Conservation (phyloP, 2,797 vertebrate species). For the Cheirogaleus major region DNA sequence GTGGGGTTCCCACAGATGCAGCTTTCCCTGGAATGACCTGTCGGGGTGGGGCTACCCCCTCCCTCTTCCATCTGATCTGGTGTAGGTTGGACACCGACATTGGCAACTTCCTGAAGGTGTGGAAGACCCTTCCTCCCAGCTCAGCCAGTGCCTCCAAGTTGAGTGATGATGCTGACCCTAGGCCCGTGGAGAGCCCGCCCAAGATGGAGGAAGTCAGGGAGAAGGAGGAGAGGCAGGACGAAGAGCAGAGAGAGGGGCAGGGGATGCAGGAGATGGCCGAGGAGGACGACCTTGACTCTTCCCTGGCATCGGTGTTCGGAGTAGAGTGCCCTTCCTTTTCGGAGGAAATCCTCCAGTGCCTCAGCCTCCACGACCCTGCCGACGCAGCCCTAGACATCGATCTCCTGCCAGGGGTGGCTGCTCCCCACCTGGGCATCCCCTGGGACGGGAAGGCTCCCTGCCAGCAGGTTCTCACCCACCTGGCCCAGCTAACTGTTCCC, state of each 20-base stretch:
- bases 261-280: not conserved
- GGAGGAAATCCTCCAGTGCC: conserved; percentile 73
- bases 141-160: conserved; percentile 14
- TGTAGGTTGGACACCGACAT: conserved; percentile 74
- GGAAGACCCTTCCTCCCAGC: conserved; percentile 74
- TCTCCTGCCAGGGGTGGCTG: conserved; percentile 56
- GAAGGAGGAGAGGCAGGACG: not conserved
- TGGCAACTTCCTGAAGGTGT: conserved; percentile 76
- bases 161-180: not conserved
- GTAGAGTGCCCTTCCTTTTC: conserved; percentile 66
- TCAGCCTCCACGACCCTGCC: conserved; percentile 61
- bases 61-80: not conserved
- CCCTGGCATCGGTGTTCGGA: not conserved
- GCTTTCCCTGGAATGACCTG: not conserved
- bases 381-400: conserved; percentile 61
- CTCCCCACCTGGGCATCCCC: conserved; percentile 61
- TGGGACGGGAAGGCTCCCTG: conserved; percentile 73
- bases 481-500: conserved; percentile 71
- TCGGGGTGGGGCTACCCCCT: not conserved
- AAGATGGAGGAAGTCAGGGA: conserved; percentile 18
- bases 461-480: conserved; percentile 70
- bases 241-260: not conserved
- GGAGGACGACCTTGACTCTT: not conserved
- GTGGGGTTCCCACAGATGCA: not conserved
- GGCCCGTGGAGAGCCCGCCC: not conserved